A percentile compares a stretch with the other conserved stretches of the same genome.
Conservation (phyloP, 2,888 invertebrate species). For the Xestoiulus laeticollis region DNA sequence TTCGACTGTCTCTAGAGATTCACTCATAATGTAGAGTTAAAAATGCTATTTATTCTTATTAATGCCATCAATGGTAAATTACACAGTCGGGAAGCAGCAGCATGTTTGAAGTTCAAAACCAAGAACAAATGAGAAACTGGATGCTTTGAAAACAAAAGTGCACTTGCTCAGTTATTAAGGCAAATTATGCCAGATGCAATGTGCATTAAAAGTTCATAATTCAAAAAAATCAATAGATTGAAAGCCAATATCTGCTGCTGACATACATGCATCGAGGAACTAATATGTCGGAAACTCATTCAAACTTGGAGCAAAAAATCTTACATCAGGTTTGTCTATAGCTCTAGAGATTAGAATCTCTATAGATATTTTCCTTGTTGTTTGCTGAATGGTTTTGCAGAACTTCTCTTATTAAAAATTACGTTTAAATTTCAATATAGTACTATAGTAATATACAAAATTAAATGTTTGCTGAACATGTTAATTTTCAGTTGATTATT, state of each 20-base stretch:
- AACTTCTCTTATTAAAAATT: background rate
- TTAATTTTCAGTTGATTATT: too few relatives aligned
- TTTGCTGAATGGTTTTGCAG: background rate
- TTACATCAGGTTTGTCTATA: background rate
- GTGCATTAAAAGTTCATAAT: constrained; percentile 31
- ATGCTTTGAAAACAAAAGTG: constrained; percentile 1
- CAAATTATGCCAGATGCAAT: background rate
- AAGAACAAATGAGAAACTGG: constrained; percentile 29
- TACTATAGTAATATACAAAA: too few relatives aligned
- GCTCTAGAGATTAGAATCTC: background rate
- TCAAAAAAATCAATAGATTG: background rate
- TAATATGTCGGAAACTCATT: background rate
- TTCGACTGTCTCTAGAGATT: background rate
- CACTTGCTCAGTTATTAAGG: background rate
- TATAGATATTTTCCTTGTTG: background rate
- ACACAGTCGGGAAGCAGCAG: background rate
- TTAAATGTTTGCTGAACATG: too few relatives aligned
- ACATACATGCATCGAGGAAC: background rate
- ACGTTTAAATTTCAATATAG: background rate
- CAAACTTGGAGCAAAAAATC: background rate
- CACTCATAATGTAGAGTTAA: background rate
- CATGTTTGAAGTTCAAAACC: background rate
- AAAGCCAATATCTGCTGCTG: background rate
- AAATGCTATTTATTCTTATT: constrained; percentile 40
- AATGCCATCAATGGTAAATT: constrained; percentile 32